Evolutionary conservation across 2,888 invertebrate species (phyloP).

Genomic region (Scrobipalpa atriplicella): DNA sequence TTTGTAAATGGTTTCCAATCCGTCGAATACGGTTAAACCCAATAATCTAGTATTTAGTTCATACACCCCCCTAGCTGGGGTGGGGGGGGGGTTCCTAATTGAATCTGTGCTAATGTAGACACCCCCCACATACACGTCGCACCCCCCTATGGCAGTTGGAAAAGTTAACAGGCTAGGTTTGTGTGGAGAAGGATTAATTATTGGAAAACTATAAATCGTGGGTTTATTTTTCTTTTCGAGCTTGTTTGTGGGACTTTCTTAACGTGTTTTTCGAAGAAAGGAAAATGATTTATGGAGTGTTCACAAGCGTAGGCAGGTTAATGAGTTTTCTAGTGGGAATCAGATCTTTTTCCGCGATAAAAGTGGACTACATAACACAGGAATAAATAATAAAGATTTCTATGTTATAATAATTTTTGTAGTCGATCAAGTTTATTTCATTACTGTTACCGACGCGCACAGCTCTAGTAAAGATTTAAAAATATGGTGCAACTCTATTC

Average conservation of each 20-base stretch:
- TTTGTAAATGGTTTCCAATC: background rate
- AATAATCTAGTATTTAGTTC: slow-evolving; percentile 7
- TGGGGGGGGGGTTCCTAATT: background rate
- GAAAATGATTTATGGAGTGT: background rate
- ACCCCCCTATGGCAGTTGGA: background rate
- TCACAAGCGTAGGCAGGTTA: background rate
- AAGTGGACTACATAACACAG: too few species aligned
- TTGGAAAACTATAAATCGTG: slow-evolving; percentile 2
- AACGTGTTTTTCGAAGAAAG: background rate
- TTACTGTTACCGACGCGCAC: too few species aligned
- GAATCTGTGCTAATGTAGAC: slow-evolving; percentile 5
- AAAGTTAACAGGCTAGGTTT: slow-evolving; percentile 7
- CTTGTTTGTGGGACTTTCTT: background rate
- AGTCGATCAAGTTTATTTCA: too few species aligned
- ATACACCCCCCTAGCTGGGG: background rate
- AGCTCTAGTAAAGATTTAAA: too few species aligned
- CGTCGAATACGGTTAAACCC: background rate
- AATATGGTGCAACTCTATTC: too few species aligned
- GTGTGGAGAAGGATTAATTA: slow-evolving; percentile 7
- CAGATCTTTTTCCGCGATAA: too few species aligned
- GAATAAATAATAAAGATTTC: too few species aligned
- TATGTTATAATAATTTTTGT: too few species aligned
- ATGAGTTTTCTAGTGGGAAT: too few species aligned
- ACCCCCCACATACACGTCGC: background rate
- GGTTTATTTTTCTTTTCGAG: background rate